A percentile compares a stretch with the other conserved stretches of the same genome.
Conservation (phyloP, 2,113 vertebrate species). For the Macaca fascicularis region T2T-MFA8v1.1 NC_088381.1:34975501-34976000, state of each 20-base stretch:
- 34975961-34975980: background rate
- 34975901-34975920: constrained; percentile 62
- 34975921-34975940: background rate
- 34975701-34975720: constrained; percentile 53
- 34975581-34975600: background rate
- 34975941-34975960: background rate
- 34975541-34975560: background rate
- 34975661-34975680: constrained; percentile 34
- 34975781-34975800: constrained; percentile 61
- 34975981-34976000: constrained; percentile 12
- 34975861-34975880: constrained; percentile 58
- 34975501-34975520: background rate
- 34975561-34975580: background rate
- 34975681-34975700: constrained; percentile 59
- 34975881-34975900: constrained; percentile 66
- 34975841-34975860: constrained; percentile 40
- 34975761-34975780: constrained; percentile 52
- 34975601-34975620: constrained; percentile 2
- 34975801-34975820: constrained; percentile 54
- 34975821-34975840: constrained; percentile 50
- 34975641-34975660: constrained; percentile 26
- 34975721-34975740: constrained; percentile 26
- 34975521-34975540: background rate
- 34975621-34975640: constrained; percentile 32
- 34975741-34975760: constrained; percentile 67